These are phyloP conservation scores for Sander vitreus DNA, from an alignment of 2,113 vertebrate species.

Conservation along the genomic window DNA sequence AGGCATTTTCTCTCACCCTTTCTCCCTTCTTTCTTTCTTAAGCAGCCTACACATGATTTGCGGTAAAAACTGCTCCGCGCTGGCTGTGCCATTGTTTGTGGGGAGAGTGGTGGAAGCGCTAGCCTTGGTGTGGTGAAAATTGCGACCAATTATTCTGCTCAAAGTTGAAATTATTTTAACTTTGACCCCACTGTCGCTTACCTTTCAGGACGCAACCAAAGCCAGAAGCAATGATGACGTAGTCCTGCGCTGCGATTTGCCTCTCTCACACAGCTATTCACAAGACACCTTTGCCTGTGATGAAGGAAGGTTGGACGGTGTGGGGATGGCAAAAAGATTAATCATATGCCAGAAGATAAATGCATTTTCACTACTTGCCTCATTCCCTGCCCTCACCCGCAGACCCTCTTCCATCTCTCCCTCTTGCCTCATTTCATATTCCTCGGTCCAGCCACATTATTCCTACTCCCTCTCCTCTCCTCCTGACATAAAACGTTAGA, in stretches of 20 bases:
- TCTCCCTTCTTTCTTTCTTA: not conserved
- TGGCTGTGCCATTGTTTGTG: too few relatives aligned
- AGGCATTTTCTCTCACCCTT: constrained; percentile 18
- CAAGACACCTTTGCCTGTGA: constrained; percentile 45
- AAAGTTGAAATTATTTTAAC: too few relatives aligned
- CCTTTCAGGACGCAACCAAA: too few relatives aligned
- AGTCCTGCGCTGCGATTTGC: too few relatives aligned
- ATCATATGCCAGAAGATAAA: constrained; percentile 67
- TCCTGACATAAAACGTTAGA: constrained; percentile 67
- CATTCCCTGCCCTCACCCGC: constrained; percentile 22
- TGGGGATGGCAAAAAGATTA: constrained; percentile 50
- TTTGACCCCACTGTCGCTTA: too few relatives aligned
- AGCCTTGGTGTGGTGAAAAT: too few relatives aligned
- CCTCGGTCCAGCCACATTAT: constrained; percentile 60
- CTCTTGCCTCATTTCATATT: constrained; percentile 63
- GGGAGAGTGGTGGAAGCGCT: too few relatives aligned
- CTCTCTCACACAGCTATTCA: constrained; percentile 22
- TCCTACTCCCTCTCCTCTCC: constrained; percentile 54
- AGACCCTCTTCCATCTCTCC: constrained; percentile 31
- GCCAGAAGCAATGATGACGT: too few relatives aligned
- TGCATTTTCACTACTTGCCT: constrained; percentile 62
- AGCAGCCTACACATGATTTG: too few relatives aligned
- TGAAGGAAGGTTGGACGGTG: constrained; percentile 43
- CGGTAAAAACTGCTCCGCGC: too few relatives aligned
- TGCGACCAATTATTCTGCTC: too few relatives aligned